Percentiles rank a stretch among this genome's conserved stretches.
phyloP scores from a whole-genome alignment of 92 coral and sea anemone species.

The Zoanthus sansibaricus region DNA sequence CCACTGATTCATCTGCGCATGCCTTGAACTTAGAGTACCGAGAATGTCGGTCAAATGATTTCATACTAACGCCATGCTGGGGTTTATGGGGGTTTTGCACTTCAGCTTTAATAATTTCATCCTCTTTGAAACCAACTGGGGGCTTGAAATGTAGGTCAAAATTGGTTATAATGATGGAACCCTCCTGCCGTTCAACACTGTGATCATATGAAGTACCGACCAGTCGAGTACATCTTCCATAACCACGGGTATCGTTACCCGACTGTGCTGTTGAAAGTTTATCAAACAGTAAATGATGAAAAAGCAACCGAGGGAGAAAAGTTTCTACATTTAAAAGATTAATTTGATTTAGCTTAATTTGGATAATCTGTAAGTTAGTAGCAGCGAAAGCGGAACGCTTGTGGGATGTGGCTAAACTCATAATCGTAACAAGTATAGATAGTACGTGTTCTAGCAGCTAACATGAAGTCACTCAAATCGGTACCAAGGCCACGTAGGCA shows the following conservation, averaged over 20 bases:
- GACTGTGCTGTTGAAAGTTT: conserved; percentile 21
- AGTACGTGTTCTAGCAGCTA: too few species aligned
- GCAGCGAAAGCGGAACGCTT: too few species aligned
- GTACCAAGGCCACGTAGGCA: too few species aligned
- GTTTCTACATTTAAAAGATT: too few species aligned
- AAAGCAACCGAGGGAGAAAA: not conserved
- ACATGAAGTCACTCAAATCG: too few species aligned
- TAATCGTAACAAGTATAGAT: too few species aligned
- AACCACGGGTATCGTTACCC: conserved; percentile 26
- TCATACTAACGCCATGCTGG: conserved; percentile 26
- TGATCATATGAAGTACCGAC: conserved; percentile 35
- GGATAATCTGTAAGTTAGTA: too few species aligned
- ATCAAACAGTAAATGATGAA: not conserved
- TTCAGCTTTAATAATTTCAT: conserved; percentile 31
- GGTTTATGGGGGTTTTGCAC: conserved; percentile 11
- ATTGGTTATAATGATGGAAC: conserved; percentile 6
- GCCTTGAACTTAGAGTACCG: conserved; percentile 18
- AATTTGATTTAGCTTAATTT: too few species aligned
- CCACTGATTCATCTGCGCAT: conserved; percentile 20
- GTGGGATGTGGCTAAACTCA: too few species aligned
- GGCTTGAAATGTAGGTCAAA: conserved; percentile 27
- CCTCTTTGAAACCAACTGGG: conserved; percentile 26
- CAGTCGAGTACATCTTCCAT: conserved; percentile 39
- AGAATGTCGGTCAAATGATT: conserved; percentile 38
- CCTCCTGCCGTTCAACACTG: conserved; percentile 28